A percentile compares a stretch with the other conserved stretches of the same genome.
Evolutionary conservation across 2,797 vertebrate genomes (phyloP).

Genomic region (Fundulus diaphanus): DNA sequence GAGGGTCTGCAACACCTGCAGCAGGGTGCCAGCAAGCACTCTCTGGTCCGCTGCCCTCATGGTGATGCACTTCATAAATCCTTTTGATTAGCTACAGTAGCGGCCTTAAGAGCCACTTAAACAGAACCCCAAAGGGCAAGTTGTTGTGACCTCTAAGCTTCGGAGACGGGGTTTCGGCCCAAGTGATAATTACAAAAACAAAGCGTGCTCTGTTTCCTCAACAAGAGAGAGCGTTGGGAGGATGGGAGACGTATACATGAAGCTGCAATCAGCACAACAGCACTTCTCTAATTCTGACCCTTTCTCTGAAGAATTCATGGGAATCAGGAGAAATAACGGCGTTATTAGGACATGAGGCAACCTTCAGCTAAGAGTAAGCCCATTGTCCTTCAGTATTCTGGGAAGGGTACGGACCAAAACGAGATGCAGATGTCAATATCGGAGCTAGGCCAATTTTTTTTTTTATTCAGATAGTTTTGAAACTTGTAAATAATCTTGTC

Average conservation of each 20-base stretch:
- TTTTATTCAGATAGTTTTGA: conserved; percentile 30
- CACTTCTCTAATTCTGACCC: conserved; percentile 23
- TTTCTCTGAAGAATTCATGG: conserved; percentile 34
- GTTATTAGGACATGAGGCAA: conserved; percentile 39
- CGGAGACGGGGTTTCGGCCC: conserved; percentile 53
- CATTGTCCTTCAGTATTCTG: conserved; percentile 34
- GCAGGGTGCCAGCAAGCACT: conserved; percentile 63
- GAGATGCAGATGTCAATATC: conserved; percentile 53
- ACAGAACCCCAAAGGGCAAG: conserved; percentile 61
- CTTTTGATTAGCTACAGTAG: conserved; percentile 74
- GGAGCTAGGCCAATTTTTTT: conserved; percentile 35
- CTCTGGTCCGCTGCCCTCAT: conserved; percentile 40
- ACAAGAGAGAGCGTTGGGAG: conserved; percentile 23
- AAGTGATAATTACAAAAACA: conserved; percentile 63
- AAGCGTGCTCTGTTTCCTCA: conserved; percentile 56
- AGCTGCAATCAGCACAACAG: conserved; percentile 10
- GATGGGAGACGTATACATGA: conserved; percentile 26
- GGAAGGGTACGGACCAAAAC: conserved; percentile 40
- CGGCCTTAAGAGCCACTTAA: conserved; percentile 63
- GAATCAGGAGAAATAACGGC: conserved; percentile 35
- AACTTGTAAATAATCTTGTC: conserved; percentile 17
- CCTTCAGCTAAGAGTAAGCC: conserved; percentile 29
- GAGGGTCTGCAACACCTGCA: conserved; percentile 69
- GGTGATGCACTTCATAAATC: conserved; percentile 75
- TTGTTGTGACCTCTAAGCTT: conserved; percentile 55